Conservation (phyloP, 2,113 vertebrate genomes). For the Cnemophilus loriae region DNA sequence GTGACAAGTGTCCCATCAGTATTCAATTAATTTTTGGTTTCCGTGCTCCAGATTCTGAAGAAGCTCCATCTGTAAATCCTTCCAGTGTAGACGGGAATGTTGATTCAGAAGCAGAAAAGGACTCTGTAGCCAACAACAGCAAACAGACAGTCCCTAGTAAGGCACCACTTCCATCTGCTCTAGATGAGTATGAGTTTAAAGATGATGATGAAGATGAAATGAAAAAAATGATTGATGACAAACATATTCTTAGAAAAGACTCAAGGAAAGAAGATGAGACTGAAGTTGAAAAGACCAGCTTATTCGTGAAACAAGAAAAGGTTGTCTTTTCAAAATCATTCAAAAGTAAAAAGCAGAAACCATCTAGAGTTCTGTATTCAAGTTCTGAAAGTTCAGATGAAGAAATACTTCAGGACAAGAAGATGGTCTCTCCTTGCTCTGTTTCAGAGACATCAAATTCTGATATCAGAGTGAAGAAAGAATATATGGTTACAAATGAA, state of each 20-base stretch:
- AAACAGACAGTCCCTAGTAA: conserved; percentile 80
- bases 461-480: conserved; percentile 84
- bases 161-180: conserved; percentile 77
- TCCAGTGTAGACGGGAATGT: conserved; percentile 92
- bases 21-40: conserved; percentile 3
- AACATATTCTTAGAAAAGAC: conserved; percentile 88
- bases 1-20: neutral
- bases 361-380: conserved; percentile 83
- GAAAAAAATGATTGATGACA: conserved; percentile 87
- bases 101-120: conserved; percentile 94
- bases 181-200: conserved; percentile 98
- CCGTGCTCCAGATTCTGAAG: conserved; percentile 87
- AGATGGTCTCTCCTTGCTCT: conserved; percentile 77
- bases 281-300: conserved; percentile 81
- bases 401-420: conserved; percentile 83
- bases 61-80: conserved; percentile 89
- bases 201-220: conserved; percentile 86
- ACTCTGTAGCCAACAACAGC: conserved; percentile 75
- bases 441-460: conserved; percentile 81
- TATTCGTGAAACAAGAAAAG: conserved; percentile 86
- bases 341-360: conserved; percentile 89
- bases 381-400: conserved; percentile 93
- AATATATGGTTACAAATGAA: conserved; percentile 76
- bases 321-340: conserved; percentile 75
- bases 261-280: conserved; percentile 84